phyloP scores from a whole-genome alignment of 1,140 invertebrate species.

The Lepeophtheirus salmonis region DNA sequence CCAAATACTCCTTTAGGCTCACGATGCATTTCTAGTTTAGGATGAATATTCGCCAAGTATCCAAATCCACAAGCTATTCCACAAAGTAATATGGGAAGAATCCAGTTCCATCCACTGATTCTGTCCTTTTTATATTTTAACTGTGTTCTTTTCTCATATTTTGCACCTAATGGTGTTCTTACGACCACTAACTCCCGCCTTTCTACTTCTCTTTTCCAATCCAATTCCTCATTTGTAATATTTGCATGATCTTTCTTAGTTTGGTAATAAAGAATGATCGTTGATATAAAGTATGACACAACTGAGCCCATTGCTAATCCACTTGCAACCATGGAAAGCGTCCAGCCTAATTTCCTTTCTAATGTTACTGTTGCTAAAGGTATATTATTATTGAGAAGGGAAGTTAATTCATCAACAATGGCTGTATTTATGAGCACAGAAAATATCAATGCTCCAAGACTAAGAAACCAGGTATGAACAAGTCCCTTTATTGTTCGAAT shows the following conservation, averaged over 20 bases:
- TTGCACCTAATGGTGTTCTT: not conserved
- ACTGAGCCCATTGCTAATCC: not conserved
- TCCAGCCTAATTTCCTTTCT: constrained; percentile 12
- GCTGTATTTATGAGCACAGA: not conserved
- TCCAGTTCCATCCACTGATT: constrained; percentile 9
- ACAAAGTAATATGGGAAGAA: constrained; percentile 14
- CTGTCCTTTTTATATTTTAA: constrained; percentile 16
- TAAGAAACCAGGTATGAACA: not conserved
- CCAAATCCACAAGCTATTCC: constrained; percentile 14
- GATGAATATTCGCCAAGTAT: constrained; percentile 16
- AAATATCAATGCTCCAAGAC: constrained; percentile 1
- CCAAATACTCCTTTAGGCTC: constrained; percentile 15
- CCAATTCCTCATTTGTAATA: constrained; percentile 12
- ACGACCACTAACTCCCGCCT: not conserved
- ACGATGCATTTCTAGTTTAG: constrained; percentile 3
- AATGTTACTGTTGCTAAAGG: constrained; percentile 5
- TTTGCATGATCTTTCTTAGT: constrained; percentile 17
- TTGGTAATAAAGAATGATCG: not conserved
- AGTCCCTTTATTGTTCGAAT: not conserved
- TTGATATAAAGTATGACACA: not conserved
- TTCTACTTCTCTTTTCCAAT: constrained; percentile 16
- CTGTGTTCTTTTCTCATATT: constrained; percentile 7
- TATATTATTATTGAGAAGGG: constrained; percentile 4
- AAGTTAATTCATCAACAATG: constrained; percentile 8
- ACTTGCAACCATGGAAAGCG: constrained; percentile 1